phyloP scores from a whole-genome alignment of 2,797 vertebrate species.

The Leuciscus waleckii region DNA sequence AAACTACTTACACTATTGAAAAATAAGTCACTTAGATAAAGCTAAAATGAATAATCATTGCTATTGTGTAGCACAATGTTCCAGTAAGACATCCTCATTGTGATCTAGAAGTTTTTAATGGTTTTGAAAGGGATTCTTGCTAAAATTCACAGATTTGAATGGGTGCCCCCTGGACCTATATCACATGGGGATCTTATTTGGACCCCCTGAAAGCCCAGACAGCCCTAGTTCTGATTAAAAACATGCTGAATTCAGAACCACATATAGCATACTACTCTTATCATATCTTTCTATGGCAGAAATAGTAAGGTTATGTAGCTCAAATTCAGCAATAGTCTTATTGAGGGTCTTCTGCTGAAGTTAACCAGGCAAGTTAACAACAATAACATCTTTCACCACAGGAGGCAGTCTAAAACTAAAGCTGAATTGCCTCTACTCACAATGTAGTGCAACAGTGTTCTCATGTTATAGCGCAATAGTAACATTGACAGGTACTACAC shows the following conservation, averaged over 20 bases:
- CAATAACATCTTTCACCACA: slow-evolving; percentile 57
- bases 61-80: neutral
- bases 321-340: neutral
- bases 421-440: slow-evolving; percentile 34
- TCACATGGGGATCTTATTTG: neutral
- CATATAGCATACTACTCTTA: neutral
- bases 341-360: neutral
- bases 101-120: neutral
- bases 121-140: neutral
- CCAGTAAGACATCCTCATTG: neutral
- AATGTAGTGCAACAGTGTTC: slow-evolving; percentile 44
- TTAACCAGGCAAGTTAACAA: neutral
- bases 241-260: neutral
- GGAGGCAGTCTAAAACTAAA: slow-evolving; percentile 69
- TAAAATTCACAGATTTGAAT: neutral
- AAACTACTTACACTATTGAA: neutral
- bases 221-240: slow-evolving; percentile 9
- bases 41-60: slow-evolving; percentile 12
- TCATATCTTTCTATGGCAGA: neutral
- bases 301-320: neutral
- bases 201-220: neutral
- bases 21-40: neutral
- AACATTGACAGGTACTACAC: slow-evolving; percentile 49
- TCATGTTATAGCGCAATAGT: slow-evolving; percentile 38
- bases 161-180: neutral